Evolutionary conservation across 2,888 invertebrate species (phyloP), one percentile per base, ranked within the genome.

Genomic region (Idaea aversata): DNA sequence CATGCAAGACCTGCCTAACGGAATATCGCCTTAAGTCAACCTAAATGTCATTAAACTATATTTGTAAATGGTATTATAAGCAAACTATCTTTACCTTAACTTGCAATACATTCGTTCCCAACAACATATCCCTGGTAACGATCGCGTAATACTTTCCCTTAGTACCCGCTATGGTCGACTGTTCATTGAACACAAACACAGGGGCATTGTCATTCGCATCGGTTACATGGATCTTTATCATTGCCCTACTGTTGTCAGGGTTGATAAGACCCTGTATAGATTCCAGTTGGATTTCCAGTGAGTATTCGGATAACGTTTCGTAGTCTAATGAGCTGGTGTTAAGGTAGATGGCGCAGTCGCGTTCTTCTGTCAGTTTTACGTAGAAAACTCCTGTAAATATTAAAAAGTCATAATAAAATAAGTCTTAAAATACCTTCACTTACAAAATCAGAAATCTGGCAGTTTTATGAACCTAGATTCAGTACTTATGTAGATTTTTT

Each of bases 201-300:
- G 99, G 98, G 0, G 94, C 94, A 84, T 98, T 98, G 83, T 99
- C 98, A 83, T 99, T 99, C 0, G 97, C 95, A 84, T 99, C 98
- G 0, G 95, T 92, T 0, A 99, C 96, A 71, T 97, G 96, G 0
- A 99, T 95, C 71, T 96, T 96, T 0, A 98, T 95, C 76, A 94
- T 94, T 0, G 97, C 95, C 34, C 94, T 94, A 75, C 96, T 96
- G 71, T 95, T 95, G 59, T 96, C 95, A 0, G 96, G 96, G 85
- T 97, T 97, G 35, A 97, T 95, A 5, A 97, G 94, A 2, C 97
- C 97, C 70, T 97, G 95, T 36, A 97, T 93, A 0, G 98, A 97
- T 72, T 96, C 95, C 0, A 98, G 91, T 75, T 95, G 95, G 13
- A 98, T 94, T 82, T 96, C 96, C 60, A 98, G 87, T 3, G 94